These are phyloP conservation scores for Tachycineta bicolor DNA, from an alignment of 2,113 vertebrate species.

Conservation along the genomic window DNA sequence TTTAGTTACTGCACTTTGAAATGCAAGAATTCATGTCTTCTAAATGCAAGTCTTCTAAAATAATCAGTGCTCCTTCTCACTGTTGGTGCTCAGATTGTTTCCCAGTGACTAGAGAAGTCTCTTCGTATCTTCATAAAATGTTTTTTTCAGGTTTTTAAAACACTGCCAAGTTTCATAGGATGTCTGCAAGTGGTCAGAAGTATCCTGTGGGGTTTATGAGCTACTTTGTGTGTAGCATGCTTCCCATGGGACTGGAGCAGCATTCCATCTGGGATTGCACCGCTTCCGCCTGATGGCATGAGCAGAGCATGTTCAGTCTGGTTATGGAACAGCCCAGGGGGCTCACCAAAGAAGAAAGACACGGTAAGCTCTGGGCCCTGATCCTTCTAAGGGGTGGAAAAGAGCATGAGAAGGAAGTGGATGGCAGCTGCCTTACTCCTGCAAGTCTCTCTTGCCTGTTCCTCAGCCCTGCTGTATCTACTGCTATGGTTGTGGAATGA, in stretches of 20 bases:
- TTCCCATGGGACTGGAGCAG: not conserved
- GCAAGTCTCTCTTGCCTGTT: not conserved
- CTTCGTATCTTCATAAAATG: not conserved
- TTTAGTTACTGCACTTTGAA: not conserved
- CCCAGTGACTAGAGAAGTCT: not conserved
- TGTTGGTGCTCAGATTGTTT: not conserved
- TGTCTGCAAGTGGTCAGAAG: not conserved
- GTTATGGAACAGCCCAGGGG: not conserved
- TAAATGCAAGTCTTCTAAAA: not conserved
- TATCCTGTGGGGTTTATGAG: not conserved
- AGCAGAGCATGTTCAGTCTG: not conserved
- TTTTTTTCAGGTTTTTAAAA: not conserved
- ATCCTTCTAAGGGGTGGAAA: not conserved
- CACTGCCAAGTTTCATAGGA: not conserved
- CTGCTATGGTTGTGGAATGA: not conserved
- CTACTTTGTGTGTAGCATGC: not conserved
- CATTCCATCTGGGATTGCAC: not conserved
- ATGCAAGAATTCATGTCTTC: not conserved
- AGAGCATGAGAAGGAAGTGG: not conserved
- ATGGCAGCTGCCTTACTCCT: not conserved
- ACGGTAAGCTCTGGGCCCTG: fast-evolving
- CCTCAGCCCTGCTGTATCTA: not conserved
- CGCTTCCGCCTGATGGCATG: fast-evolving
- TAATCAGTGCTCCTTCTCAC: not conserved
- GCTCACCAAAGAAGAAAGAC: not conserved